A percentile compares a stretch with the other conserved stretches of the same genome.
phyloP scores from a whole-genome alignment of 1,140 invertebrate species.

The Drosophila ogumai region DNA sequence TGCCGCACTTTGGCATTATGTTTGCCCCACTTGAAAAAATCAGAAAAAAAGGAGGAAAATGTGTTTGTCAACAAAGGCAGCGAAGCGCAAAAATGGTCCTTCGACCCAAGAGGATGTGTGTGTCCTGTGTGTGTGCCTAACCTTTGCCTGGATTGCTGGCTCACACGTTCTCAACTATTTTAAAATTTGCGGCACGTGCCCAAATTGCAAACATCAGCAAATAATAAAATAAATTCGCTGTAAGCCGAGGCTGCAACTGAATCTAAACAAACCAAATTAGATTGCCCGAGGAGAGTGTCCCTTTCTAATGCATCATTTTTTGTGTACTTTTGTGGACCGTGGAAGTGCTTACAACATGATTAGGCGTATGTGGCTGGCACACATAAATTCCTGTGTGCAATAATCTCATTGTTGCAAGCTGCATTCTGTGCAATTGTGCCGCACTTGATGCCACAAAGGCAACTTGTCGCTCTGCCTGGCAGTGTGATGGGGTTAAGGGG shows the following conservation, averaged over 20 bases:
- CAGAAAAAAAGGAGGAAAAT: not conserved
- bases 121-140: conserved; percentile 35
- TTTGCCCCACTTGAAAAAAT: conserved; percentile 60
- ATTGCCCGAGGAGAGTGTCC: conserved; percentile 22
- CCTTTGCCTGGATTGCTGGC: conserved; percentile 56
- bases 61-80: conserved; percentile 80
- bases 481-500: conserved; percentile 7
- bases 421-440: conserved; percentile 22
- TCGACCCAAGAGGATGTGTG: conserved; percentile 6
- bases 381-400: conserved; percentile 43
- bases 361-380: conserved; percentile 64
- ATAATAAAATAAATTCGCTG: conserved; percentile 84
- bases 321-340: conserved; percentile 1
- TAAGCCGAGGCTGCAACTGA: conserved; percentile 48
- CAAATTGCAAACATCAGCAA: conserved; percentile 84
- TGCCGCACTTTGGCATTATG: conserved; percentile 50
- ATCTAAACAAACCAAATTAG: conserved; percentile 68
- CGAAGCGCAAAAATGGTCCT: conserved; percentile 71
- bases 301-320: conserved; percentile 28
- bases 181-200: conserved; percentile 82
- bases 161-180: conserved; percentile 77
- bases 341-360: conserved; percentile 60
- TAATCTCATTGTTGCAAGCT: conserved; percentile 46
- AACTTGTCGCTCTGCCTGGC: conserved; percentile 35
- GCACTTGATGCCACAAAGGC: conserved; percentile 41